Percentiles rank a stretch among this genome's conserved stretches.
phyloP scores from a whole-genome alignment of 2,113 vertebrate genomes.

The Hippocampus abdominalis region DNA sequence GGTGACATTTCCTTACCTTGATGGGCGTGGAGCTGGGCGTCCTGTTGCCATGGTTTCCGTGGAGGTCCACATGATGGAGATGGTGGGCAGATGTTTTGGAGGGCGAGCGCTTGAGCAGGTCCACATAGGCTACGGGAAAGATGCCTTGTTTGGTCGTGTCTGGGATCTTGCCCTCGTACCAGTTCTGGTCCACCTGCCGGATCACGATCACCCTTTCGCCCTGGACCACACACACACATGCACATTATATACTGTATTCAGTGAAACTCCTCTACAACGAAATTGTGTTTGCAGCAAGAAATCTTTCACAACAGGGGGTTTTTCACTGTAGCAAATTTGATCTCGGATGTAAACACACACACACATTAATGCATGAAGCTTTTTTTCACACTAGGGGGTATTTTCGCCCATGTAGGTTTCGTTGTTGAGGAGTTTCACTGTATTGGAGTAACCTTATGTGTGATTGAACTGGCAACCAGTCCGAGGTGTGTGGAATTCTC shows the following conservation, averaged over 20 bases:
- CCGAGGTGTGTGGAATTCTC: no score
- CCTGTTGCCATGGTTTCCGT: conserved; percentile 80
- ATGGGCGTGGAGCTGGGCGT: conserved; percentile 78
- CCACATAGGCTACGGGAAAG: conserved; percentile 94
- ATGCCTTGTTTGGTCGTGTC: conserved; percentile 93
- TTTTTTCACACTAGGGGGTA: no score
- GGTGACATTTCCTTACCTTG: conserved; percentile 77
- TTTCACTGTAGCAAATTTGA: no score
- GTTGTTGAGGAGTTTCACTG: no score
- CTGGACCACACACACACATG: conserved; percentile 63
- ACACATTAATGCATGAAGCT: no score
- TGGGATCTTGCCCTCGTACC: conserved; percentile 95
- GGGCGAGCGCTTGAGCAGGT: conserved; percentile 83
- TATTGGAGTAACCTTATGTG: not conserved
- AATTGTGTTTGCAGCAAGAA: no score
- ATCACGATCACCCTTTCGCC: conserved; percentile 90
- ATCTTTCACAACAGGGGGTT: no score
- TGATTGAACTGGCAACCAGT: not conserved
- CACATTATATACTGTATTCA: not conserved
- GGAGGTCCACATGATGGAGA: conserved; percentile 78
- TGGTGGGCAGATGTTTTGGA: conserved; percentile 79
- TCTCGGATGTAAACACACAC: no score
- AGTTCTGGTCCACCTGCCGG: conserved; percentile 94
- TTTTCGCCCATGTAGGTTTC: no score
- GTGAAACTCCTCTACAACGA: no score